Percentiles rank a stretch among this genome's conserved stretches.
Conservation (phyloP, 2,113 vertebrate species). For the Hassar affinis region DNA sequence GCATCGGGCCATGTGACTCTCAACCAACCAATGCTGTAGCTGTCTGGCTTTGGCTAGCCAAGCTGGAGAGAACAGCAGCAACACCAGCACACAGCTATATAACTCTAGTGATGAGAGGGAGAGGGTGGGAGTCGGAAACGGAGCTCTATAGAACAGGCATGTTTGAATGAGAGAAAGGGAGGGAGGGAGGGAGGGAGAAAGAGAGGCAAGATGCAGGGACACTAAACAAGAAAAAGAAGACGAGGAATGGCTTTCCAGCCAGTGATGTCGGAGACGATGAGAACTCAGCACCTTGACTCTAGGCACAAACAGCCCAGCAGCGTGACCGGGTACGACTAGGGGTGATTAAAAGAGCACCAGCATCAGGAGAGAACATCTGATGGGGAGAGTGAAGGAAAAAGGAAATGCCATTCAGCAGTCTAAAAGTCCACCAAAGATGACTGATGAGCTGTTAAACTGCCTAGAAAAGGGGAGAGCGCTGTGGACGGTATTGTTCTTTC, state of each 20-base stretch:
- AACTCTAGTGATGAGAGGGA: conserved; percentile 44
- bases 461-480: conserved; percentile 51
- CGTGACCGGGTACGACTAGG: conserved; percentile 25
- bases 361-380: conserved; percentile 39
- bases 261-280: conserved; percentile 15
- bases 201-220: conserved; percentile 37
- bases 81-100: conserved; percentile 24
- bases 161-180: neutral
- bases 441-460: conserved; percentile 54
- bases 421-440: conserved; percentile 57
- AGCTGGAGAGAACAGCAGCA: conserved; percentile 43
- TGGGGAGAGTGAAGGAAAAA: conserved; percentile 49
- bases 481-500: conserved; percentile 46
- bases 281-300: conserved; percentile 7
- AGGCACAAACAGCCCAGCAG: conserved; percentile 9
- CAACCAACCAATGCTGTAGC: conserved; percentile 47
- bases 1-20: conserved; percentile 53
- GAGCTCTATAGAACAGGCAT: conserved; percentile 18
- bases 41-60: conserved; percentile 42
- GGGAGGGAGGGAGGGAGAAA: neutral
- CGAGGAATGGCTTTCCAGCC: conserved; percentile 30
- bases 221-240: conserved; percentile 45
- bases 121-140: conserved; percentile 7
- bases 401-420: conserved; percentile 40
- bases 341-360: conserved; percentile 19